These are phyloP conservation scores for Geococcyx californianus DNA, from an alignment of 2,113 vertebrate species.

Conservation along the genomic window DNA sequence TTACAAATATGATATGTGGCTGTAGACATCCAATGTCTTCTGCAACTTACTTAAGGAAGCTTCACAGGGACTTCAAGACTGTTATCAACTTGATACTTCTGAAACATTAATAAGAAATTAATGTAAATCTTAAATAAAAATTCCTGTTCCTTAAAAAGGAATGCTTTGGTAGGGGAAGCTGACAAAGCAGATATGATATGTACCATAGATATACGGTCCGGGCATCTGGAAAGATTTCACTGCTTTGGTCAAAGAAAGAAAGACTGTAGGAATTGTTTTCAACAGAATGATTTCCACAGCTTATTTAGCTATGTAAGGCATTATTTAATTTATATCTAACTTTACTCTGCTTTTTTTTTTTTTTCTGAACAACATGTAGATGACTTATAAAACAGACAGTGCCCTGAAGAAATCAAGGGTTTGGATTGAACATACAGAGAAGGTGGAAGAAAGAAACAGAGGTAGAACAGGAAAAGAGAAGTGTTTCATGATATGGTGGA, in stretches of 20 bases:
- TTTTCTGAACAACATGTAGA: neutral
- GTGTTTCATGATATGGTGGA: neutral
- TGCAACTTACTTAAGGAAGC: neutral
- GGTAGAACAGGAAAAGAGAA: neutral
- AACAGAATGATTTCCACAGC: neutral
- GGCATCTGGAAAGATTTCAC: neutral
- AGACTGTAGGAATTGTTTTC: neutral
- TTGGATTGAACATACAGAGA: neutral
- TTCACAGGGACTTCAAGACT: neutral
- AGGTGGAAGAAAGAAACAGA: neutral
- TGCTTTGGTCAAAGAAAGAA: neutral
- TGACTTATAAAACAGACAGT: neutral
- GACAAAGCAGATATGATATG: neutral
- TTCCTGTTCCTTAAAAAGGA: neutral
- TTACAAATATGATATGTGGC: neutral
- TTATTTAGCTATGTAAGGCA: neutral
- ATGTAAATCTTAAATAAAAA: neutral
- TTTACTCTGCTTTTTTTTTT: neutral
- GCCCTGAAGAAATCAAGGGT: neutral
- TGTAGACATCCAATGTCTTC: neutral
- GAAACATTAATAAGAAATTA: neutral
- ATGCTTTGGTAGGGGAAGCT: neutral
- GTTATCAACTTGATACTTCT: neutral
- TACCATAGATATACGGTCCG: neutral
- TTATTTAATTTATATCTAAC: neutral